A percentile compares a stretch with the other conserved stretches of the same genome.
phyloP scores from a whole-genome alignment of 2,888 invertebrate genomes.

The Morinoia aosen region DNA sequence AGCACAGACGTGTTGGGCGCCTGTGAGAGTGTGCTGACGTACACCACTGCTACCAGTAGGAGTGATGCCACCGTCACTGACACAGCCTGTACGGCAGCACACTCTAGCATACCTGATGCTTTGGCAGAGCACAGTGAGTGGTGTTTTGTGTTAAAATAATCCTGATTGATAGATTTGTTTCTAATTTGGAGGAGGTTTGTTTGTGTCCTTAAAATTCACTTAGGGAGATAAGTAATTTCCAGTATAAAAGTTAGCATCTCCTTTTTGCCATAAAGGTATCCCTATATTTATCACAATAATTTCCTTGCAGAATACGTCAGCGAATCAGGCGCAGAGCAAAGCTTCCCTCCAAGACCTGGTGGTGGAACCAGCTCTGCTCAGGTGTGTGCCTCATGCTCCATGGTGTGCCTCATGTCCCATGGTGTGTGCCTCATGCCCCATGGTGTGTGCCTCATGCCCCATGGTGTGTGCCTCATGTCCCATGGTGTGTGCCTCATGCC shows the following conservation, averaged over 20 bases:
- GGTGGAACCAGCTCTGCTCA: background rate
- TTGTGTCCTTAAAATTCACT: too few species aligned
- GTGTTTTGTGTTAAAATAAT: too few species aligned
- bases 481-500: too few species aligned
- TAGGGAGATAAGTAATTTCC: too few species aligned
- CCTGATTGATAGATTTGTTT: too few species aligned
- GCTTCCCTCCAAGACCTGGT: background rate
- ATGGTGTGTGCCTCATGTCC: too few species aligned
- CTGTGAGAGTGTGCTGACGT: background rate
- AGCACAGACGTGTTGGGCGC: background rate
- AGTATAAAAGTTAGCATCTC: too few species aligned
- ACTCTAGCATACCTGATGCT: background rate
- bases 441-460: too few species aligned
- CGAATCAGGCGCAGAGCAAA: background rate
- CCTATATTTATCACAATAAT: background rate
- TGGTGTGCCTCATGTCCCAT: background rate
- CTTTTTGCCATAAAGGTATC: too few species aligned
- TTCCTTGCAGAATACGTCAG: background rate
- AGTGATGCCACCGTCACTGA: background rate
- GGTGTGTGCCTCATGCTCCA: background rate
- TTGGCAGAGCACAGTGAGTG: background rate
- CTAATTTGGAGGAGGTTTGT: too few species aligned
- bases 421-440: too few species aligned
- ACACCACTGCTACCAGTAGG: background rate
- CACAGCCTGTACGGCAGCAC: background rate